Evolutionary conservation across 2,113 vertebrate species (phyloP), one percentile per base, ranked within the genome.

Genomic region (Poecile atricapillus): DNA sequence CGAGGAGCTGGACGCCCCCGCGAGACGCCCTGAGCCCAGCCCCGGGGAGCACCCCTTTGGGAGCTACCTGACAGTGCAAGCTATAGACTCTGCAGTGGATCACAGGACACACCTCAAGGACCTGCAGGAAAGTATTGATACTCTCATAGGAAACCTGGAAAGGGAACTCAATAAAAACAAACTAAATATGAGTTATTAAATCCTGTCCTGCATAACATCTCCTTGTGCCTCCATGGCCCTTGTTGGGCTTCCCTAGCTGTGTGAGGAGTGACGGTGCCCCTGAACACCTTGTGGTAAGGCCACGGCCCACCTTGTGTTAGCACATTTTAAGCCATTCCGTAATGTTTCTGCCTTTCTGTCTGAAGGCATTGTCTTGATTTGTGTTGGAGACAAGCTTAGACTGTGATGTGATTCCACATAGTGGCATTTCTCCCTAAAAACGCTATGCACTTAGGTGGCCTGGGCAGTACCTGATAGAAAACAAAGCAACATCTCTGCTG

Each of bases 41-140:
- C 95, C 98, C 22, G 94, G 95, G 82, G 98, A 99, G 69, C 98
- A 97, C 52, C 84, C 98, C 2, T 98, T 99, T 64, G 98, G 99
- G 95, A 98, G 98, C 7, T 99, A 98, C 91, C 97, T 99, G 98
- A 98, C 99, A 71, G 97, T 99, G 98, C 98, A 98, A 94, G 98
- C 98, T 2, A 96, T 99, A 81, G 99, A 98, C 92, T 98, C 99
- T 0, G 98, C 97, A 2, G 98, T 97, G 80, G 98, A 98, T 94
- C 98, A 97, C 96, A 98, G 97, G 74, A 99, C 98, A 41, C 99
- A 99, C 98, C 99, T 99, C 96, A 98, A 97, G 93, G 99, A 99
- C 97, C 98, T 99, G 90, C 99, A 99, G 97, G 99, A 99, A 97
- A 99, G 99, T 94, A 99, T 99, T 20, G 99, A 99, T 96, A 98